Evolutionary conservation across 2,113 vertebrate species (phyloP), one percentile per base, ranked within the genome.

Genomic region (Sphaerodactylus townsendi): DNA sequence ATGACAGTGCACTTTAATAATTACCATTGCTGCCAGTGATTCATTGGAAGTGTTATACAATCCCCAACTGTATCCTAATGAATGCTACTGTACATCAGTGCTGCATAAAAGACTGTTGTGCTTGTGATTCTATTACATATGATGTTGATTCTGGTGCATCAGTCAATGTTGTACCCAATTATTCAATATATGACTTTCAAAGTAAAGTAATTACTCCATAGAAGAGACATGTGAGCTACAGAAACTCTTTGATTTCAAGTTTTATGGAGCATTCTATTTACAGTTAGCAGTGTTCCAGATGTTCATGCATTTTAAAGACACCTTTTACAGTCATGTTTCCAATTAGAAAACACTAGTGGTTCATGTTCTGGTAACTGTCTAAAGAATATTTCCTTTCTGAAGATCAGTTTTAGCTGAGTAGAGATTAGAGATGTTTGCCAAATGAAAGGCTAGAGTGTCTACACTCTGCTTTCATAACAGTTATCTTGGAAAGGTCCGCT

Each of bases 201-300:
- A 78, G 87, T 62, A 94, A 91, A 95, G 87, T 83, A 85, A 92
- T 94, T 94, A 93, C 70, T 93, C 88, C 85, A 77, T 94, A 79
- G 69, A 88, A 90, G 91, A 92, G 83, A 90, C 62, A 84, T 82
- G 87, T 66, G 75, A 93, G 88, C 83, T 72, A 90, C 74, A 93
- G 89, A 93, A 83, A 84, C 87, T 46, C 10, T 89, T 93, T 92
- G 92, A 89, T 92, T 93, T 90, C 83, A 92, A 91, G 64, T 93
- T 95, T 94, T 94, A 89, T 85, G 72, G 88, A 91, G 91, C 77
- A 89, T 89, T 92, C 91, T 93, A 90, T 91, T 92, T 96, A 93
- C 89, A 95, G 91, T 96, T 95, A 94, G 75, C 83, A 90, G 59
- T 35, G 21, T 79, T 93, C 93, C 93, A 95, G 92, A 94, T 94